These are phyloP conservation scores for Xestia rhomboidea DNA, from an alignment of 2,888 invertebrate species.

Conservation along the genomic window DNA sequence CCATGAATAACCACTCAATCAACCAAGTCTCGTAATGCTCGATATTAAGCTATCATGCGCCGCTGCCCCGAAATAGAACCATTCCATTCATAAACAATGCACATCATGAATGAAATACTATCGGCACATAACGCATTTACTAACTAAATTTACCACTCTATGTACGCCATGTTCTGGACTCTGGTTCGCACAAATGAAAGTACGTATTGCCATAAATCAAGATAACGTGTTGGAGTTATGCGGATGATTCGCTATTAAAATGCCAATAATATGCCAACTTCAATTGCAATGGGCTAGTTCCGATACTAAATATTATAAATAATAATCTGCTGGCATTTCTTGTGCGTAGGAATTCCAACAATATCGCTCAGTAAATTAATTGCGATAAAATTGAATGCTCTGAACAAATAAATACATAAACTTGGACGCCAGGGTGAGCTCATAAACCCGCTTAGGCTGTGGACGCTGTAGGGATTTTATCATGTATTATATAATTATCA, in stretches of 20 bases:
- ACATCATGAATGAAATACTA: conserved; percentile 83
- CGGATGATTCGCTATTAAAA: conserved; percentile 86
- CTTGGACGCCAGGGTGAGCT: conserved; percentile 28
- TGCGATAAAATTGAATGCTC: conserved; percentile 59
- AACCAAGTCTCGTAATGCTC: conserved; percentile 75
- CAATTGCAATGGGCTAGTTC: conserved; percentile 80
- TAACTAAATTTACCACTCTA: conserved; percentile 80
- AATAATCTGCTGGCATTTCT: conserved; percentile 74
- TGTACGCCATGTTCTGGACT: conserved; percentile 73
- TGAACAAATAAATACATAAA: conserved; percentile 53
- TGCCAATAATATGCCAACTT: conserved; percentile 86
- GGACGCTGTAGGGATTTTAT: conserved; percentile 39
- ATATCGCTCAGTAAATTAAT: conserved; percentile 57
- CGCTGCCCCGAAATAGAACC: conserved; percentile 83
- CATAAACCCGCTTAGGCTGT: conserved; percentile 19
- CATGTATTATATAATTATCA: no score
- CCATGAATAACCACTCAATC: conserved; percentile 79
- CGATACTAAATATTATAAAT: conserved; percentile 76
- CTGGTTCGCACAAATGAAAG: conserved; percentile 78
- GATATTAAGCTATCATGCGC: conserved; percentile 82
- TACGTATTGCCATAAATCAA: conserved; percentile 83
- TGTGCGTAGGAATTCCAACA: conserved; percentile 73
- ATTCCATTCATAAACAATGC: conserved; percentile 85
- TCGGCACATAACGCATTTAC: conserved; percentile 77
- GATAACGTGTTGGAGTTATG: conserved; percentile 85